Evolutionary conservation across 2,113 vertebrate genomes (phyloP).

Genomic region (Brienomyrus brachyistius): DNA sequence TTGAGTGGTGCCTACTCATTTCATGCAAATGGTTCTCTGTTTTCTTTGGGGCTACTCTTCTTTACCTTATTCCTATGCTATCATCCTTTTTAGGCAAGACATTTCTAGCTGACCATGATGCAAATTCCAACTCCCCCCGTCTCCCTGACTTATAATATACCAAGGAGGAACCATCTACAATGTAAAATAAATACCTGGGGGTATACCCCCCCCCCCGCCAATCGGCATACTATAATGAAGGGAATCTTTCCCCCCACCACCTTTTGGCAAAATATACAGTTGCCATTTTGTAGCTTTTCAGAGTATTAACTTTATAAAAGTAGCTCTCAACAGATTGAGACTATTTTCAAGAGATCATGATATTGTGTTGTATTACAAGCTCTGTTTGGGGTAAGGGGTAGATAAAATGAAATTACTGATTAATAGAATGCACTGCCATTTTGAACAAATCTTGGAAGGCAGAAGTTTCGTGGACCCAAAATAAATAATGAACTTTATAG

Average conservation of each 20-base stretch:
- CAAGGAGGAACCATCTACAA: neutral
- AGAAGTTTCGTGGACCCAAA: neutral
- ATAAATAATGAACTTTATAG: neutral
- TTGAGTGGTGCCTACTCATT: neutral
- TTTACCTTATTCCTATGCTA: neutral
- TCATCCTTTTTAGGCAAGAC: neutral
- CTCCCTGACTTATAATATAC: neutral
- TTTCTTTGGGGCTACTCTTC: constrained; percentile 18
- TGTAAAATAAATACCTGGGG: neutral
- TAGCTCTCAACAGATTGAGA: neutral
- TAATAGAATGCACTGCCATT: neutral
- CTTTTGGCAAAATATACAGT: neutral
- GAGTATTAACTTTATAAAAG: neutral
- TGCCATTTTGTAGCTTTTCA: neutral
- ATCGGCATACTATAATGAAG: neutral
- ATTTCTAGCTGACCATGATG: neutral
- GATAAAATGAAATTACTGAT: neutral
- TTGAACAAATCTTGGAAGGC: neutral
- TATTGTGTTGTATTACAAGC: neutral
- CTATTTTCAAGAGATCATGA: neutral
- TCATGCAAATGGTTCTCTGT: constrained; percentile 28
- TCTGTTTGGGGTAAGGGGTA: neutral
- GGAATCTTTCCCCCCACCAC: neutral
- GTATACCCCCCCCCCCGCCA: neutral
- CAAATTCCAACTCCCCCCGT: neutral